Evolutionary conservation across 1,140 invertebrate species (phyloP).

Genomic region (Dinothrombium tinctorium): DNA sequence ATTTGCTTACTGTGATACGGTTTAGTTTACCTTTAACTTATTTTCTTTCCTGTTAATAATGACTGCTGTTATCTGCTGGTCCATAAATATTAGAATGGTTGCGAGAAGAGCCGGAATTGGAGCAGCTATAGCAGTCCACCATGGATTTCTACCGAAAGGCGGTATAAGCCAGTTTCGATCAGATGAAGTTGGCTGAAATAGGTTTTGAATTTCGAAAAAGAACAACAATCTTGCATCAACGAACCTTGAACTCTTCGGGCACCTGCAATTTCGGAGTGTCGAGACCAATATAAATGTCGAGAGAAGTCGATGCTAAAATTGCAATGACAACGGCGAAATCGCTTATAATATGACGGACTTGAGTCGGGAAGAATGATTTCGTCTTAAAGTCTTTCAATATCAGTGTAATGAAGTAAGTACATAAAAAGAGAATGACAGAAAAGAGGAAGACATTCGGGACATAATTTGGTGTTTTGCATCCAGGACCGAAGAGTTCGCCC

Average conservation of each 20-base stretch:
- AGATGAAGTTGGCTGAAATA: background rate
- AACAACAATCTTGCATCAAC: background rate
- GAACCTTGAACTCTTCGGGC: slow-evolving; percentile 46
- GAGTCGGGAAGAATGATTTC: slow-evolving; percentile 83
- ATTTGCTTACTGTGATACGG: slow-evolving; percentile 9
- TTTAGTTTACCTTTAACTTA: slow-evolving; percentile 49
- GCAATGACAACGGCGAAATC: slow-evolving; percentile 96
- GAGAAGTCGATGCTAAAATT: slow-evolving; percentile 62
- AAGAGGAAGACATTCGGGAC: slow-evolving; percentile 86
- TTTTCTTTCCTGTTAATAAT: slow-evolving; percentile 97
- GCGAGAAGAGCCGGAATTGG: slow-evolving; percentile 71
- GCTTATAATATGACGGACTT: slow-evolving; percentile 69
- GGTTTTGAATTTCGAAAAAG: slow-evolving; percentile 1
- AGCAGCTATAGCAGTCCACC: slow-evolving; percentile 57
- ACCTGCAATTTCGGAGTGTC: slow-evolving; percentile 85
- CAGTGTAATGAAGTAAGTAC: slow-evolving; percentile 73
- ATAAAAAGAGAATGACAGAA: slow-evolving; percentile 75
- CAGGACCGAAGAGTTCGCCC: slow-evolving; percentile 44
- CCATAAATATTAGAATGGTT: slow-evolving; percentile 97
- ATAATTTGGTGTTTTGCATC: slow-evolving; percentile 39
- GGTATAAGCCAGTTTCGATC: slow-evolving; percentile 69
- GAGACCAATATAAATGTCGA: slow-evolving; percentile 61
- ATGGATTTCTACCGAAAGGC: slow-evolving; percentile 51
- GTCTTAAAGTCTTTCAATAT: slow-evolving; percentile 80
- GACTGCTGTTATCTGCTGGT: slow-evolving; percentile 96